Percentiles rank a stretch among this genome's conserved stretches.
Evolutionary conservation across 2,888 invertebrate species (phyloP).

Genomic region (Oxyscelio sp.): DNA sequence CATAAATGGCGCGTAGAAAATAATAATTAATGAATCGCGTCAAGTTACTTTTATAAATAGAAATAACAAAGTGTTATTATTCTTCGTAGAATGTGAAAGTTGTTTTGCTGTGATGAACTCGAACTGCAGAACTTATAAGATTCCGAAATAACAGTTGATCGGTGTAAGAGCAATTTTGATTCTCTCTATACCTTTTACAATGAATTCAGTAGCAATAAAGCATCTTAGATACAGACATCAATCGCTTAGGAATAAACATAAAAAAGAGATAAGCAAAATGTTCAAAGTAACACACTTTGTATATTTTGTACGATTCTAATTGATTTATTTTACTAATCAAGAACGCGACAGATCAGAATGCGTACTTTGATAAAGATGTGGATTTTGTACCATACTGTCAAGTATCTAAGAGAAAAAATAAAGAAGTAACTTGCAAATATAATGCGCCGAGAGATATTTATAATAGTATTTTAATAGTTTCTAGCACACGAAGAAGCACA

Average conservation of each 20-base stretch:
- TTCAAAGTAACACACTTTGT: slow-evolving; percentile 4
- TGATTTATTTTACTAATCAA: slow-evolving; percentile 41
- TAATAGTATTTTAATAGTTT: slow-evolving; percentile 88
- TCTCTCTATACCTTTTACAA: too few species aligned
- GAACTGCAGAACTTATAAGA: too few species aligned
- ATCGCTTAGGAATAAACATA: slow-evolving; percentile 26
- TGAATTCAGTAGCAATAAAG: too few species aligned
- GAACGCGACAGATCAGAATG: slow-evolving; percentile 15
- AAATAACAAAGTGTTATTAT: too few species aligned
- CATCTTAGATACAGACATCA: too few species aligned
- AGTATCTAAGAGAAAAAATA: slow-evolving; percentile 45
- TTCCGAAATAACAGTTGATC: too few species aligned
- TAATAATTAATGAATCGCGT: too few species aligned
- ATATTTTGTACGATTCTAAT: slow-evolving; percentile 13
- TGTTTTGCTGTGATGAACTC: too few species aligned
- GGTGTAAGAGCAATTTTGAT: too few species aligned
- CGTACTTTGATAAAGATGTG: slow-evolving; percentile 52
- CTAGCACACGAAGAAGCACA: slow-evolving; percentile 80
- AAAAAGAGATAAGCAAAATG: slow-evolving; percentile 10
- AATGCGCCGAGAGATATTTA: slow-evolving; percentile 87
- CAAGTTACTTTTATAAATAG: too few species aligned
- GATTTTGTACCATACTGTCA: slow-evolving; percentile 53
- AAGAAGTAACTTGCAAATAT: slow-evolving; percentile 76
- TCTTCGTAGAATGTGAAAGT: too few species aligned
- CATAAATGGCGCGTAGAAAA: too few species aligned